These are phyloP conservation scores for Castor canadensis DNA, from an alignment of 2,113 vertebrate genomes.

Conservation along the genomic window DNA sequence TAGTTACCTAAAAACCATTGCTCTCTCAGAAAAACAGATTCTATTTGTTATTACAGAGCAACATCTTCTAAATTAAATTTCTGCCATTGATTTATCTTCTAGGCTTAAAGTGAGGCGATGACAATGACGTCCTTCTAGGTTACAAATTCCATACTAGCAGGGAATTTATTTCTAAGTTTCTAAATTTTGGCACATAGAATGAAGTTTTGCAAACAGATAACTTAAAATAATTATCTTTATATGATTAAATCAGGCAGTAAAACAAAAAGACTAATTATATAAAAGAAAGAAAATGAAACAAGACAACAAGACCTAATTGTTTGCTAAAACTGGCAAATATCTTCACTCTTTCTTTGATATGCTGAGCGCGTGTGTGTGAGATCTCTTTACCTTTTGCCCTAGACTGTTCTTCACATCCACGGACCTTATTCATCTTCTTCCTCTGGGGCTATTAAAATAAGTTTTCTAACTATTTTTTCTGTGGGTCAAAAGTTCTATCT, in stretches of 20 bases:
- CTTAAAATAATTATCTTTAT: not conserved
- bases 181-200: not conserved
- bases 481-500: not conserved
- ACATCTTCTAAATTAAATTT: conserved; percentile 57
- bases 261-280: not conserved
- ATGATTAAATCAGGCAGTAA: not conserved
- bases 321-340: not conserved
- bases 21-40: not conserved
- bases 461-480: not conserved
- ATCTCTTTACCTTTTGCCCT: not conserved
- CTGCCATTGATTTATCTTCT: conserved; percentile 46
- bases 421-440: not conserved
- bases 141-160: not conserved
- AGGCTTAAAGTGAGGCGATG: not conserved
- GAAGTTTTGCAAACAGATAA: not conserved
- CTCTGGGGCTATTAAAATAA: not conserved
- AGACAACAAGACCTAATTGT: not conserved
- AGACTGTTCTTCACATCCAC: not conserved
- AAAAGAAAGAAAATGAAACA: not conserved
- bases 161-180: not conserved
- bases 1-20: conserved; percentile 37
- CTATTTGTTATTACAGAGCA: conserved; percentile 34
- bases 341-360: not conserved
- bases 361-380: not conserved
- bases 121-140: not conserved